Evolutionary conservation across 2,888 invertebrate species (phyloP).

Genomic region (Sinodicranocentrus sp.): DNA sequence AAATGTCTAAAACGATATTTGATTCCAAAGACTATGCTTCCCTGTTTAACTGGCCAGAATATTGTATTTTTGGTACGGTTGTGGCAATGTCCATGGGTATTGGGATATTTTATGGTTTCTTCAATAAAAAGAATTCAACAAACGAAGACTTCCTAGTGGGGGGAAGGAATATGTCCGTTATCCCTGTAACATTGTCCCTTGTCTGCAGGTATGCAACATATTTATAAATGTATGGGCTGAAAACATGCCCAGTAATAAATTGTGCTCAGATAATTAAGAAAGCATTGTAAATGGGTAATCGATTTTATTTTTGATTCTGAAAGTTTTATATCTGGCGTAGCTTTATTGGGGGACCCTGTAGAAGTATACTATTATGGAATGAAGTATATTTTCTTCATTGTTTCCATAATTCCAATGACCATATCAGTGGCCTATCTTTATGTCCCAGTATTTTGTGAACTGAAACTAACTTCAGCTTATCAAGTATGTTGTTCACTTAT

Average conservation of each 20-base stretch:
- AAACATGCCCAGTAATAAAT: too few relatives aligned
- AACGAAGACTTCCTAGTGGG: conserved; percentile 90
- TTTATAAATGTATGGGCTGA: conserved; percentile 1
- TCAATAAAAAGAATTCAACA: conserved; percentile 84
- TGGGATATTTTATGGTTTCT: conserved; percentile 90
- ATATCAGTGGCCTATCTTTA: conserved; percentile 84
- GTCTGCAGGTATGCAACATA: conserved; percentile 68
- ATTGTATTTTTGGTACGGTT: conserved; percentile 85
- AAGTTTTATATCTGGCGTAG: conserved; percentile 56
- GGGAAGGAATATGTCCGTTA: conserved; percentile 85
- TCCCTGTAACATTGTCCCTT: conserved; percentile 68
- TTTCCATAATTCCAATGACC: conserved; percentile 77
- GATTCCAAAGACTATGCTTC: conserved; percentile 55
- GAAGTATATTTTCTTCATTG: conserved; percentile 77
- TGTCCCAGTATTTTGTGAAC: conserved; percentile 90
- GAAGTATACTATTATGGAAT: conserved; percentile 75
- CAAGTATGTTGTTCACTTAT: too few relatives aligned
- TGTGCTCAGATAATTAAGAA: too few relatives aligned
- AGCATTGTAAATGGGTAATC: background rate
- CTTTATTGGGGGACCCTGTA: conserved; percentile 50
- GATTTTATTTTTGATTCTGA: background rate
- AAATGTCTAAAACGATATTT: conserved; percentile 53
- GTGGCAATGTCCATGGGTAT: conserved; percentile 88
- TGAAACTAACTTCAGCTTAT: conserved; percentile 90
- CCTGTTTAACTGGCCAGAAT: conserved; percentile 84